Evolutionary conservation across 2,888 invertebrate genomes (phyloP).

Genomic region (Diadegma fenestrale): DNA sequence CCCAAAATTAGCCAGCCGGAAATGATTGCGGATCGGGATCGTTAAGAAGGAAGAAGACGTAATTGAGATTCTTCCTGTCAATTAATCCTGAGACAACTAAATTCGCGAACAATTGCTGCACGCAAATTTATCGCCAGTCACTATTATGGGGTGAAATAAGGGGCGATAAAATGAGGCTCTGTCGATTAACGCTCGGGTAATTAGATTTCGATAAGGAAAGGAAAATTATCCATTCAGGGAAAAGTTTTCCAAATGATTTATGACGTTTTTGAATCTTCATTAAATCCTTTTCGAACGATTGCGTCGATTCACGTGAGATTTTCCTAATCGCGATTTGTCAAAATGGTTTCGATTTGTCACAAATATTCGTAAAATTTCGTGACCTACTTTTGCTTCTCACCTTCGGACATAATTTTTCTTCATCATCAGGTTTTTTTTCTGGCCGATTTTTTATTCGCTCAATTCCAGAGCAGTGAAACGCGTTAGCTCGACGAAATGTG

Average conservation of each 20-base stretch:
- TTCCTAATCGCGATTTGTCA: background rate
- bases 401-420: background rate
- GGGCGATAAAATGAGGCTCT: background rate
- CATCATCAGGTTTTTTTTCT: background rate
- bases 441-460: constrained; percentile 6
- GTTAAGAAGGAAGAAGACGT: background rate
- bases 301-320: background rate
- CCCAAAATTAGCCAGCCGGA: background rate
- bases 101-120: background rate
- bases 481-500: constrained; percentile 11
- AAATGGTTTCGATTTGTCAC: no score
- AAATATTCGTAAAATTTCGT: background rate
- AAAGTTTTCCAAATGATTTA: background rate
- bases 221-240: background rate
- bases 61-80: background rate
- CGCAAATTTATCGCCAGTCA: background rate
- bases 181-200: background rate
- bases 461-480: background rate
- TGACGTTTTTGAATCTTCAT: background rate
- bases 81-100: background rate
- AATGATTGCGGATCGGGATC: background rate
- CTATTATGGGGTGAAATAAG: background rate
- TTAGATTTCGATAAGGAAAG: background rate
- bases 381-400: background rate
- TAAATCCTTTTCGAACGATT: background rate